Evolutionary conservation across 2,113 vertebrate species (phyloP).

Genomic region (Gnathonemus longibarbis): DNA sequence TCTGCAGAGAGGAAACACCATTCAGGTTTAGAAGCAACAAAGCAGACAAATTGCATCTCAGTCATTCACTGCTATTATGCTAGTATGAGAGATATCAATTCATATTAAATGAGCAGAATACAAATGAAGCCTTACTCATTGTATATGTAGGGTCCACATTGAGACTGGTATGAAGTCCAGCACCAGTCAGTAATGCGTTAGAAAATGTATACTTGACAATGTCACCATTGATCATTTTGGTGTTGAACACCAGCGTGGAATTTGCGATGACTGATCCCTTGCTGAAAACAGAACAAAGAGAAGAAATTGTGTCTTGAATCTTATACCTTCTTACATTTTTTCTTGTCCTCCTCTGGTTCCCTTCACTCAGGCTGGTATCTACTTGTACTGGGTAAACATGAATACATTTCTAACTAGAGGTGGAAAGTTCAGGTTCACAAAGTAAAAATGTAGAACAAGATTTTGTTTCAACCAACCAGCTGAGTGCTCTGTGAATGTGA

Average conservation of each 20-base stretch:
- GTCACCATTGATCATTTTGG: accelerated
- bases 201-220: neutral
- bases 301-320: neutral
- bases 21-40: neutral
- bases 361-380: neutral
- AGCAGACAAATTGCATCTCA: neutral
- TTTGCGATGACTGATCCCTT: conserved; percentile 42
- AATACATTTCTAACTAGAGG: neutral
- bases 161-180: conserved; percentile 1
- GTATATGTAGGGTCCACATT: conserved; percentile 20
- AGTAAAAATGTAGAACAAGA: too few relatives aligned
- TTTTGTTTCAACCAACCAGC: too few relatives aligned
- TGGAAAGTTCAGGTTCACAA: too few relatives aligned
- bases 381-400: neutral
- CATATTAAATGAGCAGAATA: neutral
- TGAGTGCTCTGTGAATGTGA: too few relatives aligned
- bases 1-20: neutral
- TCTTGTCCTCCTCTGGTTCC: neutral
- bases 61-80: neutral
- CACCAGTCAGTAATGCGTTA: accelerated
- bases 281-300: conserved; percentile 24
- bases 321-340: neutral
- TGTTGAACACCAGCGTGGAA: conserved; percentile 29
- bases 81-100: neutral
- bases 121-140: conserved; percentile 24